Percentiles rank a stretch among this genome's conserved stretches.
Conservation (phyloP, 2,888 invertebrate species). For the Pecten maximus region DNA sequence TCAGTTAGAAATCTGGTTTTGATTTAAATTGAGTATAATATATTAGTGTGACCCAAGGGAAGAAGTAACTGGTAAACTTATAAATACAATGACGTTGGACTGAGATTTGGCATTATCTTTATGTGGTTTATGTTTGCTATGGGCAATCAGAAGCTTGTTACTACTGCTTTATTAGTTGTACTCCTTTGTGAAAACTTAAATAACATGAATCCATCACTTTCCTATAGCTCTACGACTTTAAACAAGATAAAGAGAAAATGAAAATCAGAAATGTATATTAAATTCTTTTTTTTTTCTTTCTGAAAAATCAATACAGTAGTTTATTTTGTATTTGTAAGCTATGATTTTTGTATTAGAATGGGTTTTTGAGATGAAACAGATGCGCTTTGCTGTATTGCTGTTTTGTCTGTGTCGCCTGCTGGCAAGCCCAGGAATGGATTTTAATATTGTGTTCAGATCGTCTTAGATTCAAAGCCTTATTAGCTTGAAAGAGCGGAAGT, state of each 20-base stretch:
- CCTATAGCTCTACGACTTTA: background rate
- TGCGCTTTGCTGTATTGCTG: slow-evolving; percentile 14
- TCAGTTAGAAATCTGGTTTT: background rate
- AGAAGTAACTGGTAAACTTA: background rate
- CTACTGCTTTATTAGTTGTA: background rate
- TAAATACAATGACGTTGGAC: background rate
- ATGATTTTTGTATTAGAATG: slow-evolving; percentile 29
- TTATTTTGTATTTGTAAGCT: slow-evolving; percentile 29
- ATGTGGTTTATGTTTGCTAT: background rate
- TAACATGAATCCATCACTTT: slow-evolving; percentile 23
- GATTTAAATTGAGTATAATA: background rate
- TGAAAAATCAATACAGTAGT: background rate
- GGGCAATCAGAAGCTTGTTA: background rate
- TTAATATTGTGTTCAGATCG: slow-evolving; percentile 2
- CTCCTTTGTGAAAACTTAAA: slow-evolving; percentile 23
- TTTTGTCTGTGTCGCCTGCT: slow-evolving; percentile 15
- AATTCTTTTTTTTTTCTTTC: background rate
- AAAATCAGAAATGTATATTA: slow-evolving; percentile 31
- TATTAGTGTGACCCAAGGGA: background rate
- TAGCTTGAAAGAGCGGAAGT: background rate
- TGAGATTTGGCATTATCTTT: background rate
- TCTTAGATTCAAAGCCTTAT: background rate
- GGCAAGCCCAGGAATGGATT: background rate
- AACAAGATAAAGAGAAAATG: slow-evolving; percentile 20
- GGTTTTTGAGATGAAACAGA: slow-evolving; percentile 17